Percentiles rank a stretch among this genome's conserved stretches.
Evolutionary conservation across 2,113 vertebrate genomes (phyloP).

Genomic region (Orientallactaga bullata): DNA sequence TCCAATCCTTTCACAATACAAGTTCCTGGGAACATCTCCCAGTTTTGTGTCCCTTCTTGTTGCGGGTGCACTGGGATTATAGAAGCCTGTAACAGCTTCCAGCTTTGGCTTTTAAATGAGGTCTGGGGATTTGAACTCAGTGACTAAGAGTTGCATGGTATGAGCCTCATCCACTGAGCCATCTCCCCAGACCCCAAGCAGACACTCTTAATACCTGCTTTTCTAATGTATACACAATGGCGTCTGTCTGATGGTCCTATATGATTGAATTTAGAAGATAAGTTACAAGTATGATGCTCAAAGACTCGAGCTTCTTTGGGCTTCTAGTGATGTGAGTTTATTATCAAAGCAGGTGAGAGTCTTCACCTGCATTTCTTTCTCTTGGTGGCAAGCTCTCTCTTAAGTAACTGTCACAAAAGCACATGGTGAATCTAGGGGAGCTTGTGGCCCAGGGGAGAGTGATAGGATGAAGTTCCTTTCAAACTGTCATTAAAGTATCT

Average conservation of each 20-base stretch:
- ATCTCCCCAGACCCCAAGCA: not conserved
- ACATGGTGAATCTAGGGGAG: slow-evolving; percentile 23
- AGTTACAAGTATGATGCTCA: not conserved
- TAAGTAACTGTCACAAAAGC: slow-evolving; percentile 78
- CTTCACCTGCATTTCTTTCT: slow-evolving; percentile 23
- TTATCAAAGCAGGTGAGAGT: not conserved
- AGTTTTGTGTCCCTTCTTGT: no score
- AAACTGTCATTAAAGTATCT: slow-evolving; percentile 84
- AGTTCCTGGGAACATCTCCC: no score
- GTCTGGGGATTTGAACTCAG: no score
- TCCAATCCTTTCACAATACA: no score
- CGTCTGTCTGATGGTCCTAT: not conserved
- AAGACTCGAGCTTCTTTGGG: not conserved
- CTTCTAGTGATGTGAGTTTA: not conserved
- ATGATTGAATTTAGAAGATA: slow-evolving; percentile 24
- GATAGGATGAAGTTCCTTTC: not conserved
- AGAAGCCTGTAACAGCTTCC: no score
- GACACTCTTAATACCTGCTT: not conserved
- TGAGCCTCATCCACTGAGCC: no score
- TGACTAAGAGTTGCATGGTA: no score
- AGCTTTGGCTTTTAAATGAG: no score
- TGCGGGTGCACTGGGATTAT: no score
- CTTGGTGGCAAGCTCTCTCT: slow-evolving; percentile 62
- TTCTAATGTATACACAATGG: not conserved
- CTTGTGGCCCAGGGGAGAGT: not conserved